phyloP scores from a whole-genome alignment of 92 coral and sea anemone genomes.

The Hydrozoanthus gracilis region DNA sequence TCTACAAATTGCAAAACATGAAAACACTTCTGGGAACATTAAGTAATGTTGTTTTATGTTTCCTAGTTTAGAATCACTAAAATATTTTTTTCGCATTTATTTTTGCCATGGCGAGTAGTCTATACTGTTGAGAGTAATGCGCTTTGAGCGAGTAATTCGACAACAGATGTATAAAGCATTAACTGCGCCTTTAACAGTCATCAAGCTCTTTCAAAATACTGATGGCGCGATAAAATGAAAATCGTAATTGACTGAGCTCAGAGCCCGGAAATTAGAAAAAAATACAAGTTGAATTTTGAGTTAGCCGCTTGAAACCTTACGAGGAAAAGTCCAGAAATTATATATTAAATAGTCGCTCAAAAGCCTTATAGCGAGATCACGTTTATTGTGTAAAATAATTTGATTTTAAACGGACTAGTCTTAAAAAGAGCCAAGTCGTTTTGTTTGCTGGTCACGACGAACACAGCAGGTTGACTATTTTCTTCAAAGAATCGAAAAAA shows the following conservation, averaged over 20 bases:
- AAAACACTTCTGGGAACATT: no score
- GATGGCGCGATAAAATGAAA: conserved; percentile 14
- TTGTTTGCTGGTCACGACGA: not conserved
- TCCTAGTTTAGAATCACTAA: no score
- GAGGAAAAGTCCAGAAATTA: not conserved
- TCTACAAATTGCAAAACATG: no score
- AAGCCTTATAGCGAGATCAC: no score
- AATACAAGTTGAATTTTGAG: not conserved
- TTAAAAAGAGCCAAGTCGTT: not conserved
- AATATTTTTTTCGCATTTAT: no score
- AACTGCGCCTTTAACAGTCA: not conserved
- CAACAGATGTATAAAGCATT: conserved; percentile 23
- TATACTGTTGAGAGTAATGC: not conserved
- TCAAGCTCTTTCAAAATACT: not conserved
- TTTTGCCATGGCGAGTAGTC: no score
- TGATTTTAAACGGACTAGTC: conserved; percentile 35
- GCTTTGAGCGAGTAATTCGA: not conserved
- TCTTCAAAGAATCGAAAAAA: not conserved
- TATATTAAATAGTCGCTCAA: no score
- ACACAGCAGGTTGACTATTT: not conserved
- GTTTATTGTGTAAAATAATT: conserved; percentile 1
- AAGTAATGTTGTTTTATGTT: no score
- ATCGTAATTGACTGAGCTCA: not conserved
- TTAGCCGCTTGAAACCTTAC: not conserved
- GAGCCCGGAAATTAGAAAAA: conserved; percentile 43